Evolutionary conservation across 2,797 vertebrate genomes (phyloP).

Genomic region (Cygnus olor): DNA sequence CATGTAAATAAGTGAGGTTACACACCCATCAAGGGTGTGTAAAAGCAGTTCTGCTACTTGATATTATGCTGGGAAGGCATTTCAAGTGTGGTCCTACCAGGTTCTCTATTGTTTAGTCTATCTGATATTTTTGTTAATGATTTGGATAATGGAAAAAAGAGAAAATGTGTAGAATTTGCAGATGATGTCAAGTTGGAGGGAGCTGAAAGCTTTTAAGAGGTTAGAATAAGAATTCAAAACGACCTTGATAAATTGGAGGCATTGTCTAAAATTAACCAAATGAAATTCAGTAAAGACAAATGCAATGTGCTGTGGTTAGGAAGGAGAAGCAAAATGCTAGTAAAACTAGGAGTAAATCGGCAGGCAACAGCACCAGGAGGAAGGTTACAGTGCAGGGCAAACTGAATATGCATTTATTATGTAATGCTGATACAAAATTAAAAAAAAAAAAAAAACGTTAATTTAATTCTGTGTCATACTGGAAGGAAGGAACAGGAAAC

Average conservation of each 20-base stretch:
- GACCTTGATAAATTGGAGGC: slow-evolving; percentile 42
- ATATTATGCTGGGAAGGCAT: not conserved
- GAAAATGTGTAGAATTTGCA: slow-evolving; percentile 42
- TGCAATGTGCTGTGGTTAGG: not conserved
- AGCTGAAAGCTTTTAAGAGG: slow-evolving; percentile 52
- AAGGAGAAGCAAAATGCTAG: not conserved
- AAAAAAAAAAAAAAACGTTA: not conserved
- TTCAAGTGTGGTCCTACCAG: slow-evolving; percentile 15
- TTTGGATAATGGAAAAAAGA: slow-evolving; percentile 41
- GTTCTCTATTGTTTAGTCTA: slow-evolving; percentile 60
- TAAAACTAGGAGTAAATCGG: not conserved
- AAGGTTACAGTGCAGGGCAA: not conserved
- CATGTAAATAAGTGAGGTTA: not conserved
- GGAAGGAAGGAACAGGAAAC: not conserved
- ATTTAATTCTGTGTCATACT: not conserved
- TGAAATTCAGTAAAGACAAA: slow-evolving; percentile 11
- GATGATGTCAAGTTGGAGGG: not conserved
- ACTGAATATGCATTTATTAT: not conserved
- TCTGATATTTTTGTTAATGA: slow-evolving; percentile 52
- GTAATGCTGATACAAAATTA: not conserved
- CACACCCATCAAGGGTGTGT: fast-evolving
- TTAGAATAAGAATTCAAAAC: slow-evolving; percentile 27
- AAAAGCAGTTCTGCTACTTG: not conserved
- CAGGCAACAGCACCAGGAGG: not conserved
- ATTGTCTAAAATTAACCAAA: slow-evolving; percentile 24